Conservation (phyloP, 2,797 vertebrate species). For the Tokudaia tokunoshimensis region DNA sequence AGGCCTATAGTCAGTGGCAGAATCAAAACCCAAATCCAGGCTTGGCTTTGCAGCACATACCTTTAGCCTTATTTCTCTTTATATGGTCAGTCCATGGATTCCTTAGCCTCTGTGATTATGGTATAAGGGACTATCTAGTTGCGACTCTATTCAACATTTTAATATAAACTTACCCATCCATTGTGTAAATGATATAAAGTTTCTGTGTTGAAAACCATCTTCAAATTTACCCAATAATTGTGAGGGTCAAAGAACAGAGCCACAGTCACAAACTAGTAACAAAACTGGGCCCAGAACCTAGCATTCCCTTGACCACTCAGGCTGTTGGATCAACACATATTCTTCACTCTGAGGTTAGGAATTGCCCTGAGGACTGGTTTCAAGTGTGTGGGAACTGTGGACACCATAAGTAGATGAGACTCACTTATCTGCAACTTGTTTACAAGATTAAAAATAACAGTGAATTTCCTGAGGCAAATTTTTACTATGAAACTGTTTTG, state of each 20-base stretch:
- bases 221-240: background rate
- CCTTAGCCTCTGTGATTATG: background rate
- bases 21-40: background rate
- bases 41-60: background rate
- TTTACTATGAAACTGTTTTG: slow-evolving; percentile 21
- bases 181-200: slow-evolving; percentile 33
- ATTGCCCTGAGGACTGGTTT: background rate
- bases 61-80: slow-evolving; percentile 14
- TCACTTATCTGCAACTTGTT: background rate
- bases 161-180: slow-evolving; percentile 22
- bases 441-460: background rate
- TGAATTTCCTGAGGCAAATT: slow-evolving; percentile 29
- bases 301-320: no score
- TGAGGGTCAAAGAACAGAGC: background rate
- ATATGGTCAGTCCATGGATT: background rate
- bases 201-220: slow-evolving; percentile 45
- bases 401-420: background rate
- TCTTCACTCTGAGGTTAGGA: background rate
- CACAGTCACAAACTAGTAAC: background rate
- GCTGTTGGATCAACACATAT: background rate
- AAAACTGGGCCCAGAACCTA: background rate
- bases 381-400: background rate
- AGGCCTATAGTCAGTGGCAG: background rate
- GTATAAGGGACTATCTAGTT: background rate
- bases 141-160: background rate